Evolutionary conservation across 2,113 vertebrate species (phyloP).

Genomic region (Chaenocephalus aceratus): DNA sequence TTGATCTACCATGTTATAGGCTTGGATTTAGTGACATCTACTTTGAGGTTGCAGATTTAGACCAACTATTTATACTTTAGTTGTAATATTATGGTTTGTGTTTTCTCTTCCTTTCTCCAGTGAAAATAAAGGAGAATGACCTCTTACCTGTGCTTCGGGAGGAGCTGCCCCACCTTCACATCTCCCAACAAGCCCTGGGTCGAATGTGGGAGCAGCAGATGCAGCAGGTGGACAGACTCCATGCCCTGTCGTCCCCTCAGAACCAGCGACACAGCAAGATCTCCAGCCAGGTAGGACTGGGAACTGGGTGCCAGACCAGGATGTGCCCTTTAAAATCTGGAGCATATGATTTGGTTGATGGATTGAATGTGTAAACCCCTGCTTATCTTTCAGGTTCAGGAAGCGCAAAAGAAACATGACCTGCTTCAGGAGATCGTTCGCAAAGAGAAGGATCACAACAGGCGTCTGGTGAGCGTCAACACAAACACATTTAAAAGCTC

Average conservation of each 20-base stretch:
- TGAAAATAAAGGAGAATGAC: slow-evolving; percentile 88
- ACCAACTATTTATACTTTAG: neutral
- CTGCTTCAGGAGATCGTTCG: slow-evolving; percentile 88
- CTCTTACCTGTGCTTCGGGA: slow-evolving; percentile 89
- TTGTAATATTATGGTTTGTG: neutral
- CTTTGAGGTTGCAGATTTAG: neutral
- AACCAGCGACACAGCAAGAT: slow-evolving; percentile 78
- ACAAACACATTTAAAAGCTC: neutral
- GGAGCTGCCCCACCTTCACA: slow-evolving; percentile 89
- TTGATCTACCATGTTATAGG: neutral
- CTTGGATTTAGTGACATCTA: neutral
- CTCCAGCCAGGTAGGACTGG: slow-evolving; percentile 84
- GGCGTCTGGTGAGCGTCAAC: slow-evolving; percentile 87
- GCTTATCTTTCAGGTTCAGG: slow-evolving; percentile 85
- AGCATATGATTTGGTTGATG: neutral
- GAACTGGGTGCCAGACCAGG: neutral
- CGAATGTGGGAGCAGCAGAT: slow-evolving; percentile 93
- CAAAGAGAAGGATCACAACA: slow-evolving; percentile 91
- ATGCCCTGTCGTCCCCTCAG: slow-evolving; percentile 62
- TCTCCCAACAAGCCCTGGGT: slow-evolving; percentile 86
- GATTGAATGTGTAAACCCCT: neutral
- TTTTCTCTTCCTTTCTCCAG: slow-evolving; percentile 73
- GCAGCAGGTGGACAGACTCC: slow-evolving; percentile 86
- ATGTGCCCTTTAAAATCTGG: neutral
- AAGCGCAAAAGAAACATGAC: slow-evolving; percentile 90